These are phyloP conservation scores for Apteryx mantelli DNA, from an alignment of 2,113 vertebrate genomes.

Conservation along the genomic window DNA sequence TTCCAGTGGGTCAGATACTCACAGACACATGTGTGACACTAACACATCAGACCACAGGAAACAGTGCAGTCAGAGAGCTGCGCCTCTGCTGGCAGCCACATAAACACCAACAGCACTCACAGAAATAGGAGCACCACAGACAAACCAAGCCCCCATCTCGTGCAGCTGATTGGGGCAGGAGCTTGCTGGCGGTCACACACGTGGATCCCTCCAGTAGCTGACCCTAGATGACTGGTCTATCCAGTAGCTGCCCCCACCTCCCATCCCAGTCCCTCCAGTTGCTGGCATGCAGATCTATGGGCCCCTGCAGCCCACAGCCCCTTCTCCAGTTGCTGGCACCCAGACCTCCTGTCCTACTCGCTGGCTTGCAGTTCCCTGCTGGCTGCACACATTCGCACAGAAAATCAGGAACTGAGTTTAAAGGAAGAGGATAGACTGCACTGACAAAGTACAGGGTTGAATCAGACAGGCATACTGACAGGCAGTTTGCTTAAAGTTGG, in stretches of 20 bases:
- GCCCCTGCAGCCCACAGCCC: fast-evolving
- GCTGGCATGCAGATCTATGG: fast-evolving
- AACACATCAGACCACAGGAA: background rate
- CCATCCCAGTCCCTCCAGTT: background rate
- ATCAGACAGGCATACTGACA: background rate
- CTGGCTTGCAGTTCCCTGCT: background rate
- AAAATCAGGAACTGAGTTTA: background rate
- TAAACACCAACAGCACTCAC: background rate
- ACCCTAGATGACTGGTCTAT: background rate
- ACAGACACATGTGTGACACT: background rate
- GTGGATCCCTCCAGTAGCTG: background rate
- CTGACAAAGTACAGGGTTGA: background rate
- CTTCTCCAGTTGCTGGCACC: background rate
- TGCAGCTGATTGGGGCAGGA: background rate
- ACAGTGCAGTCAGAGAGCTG: fast-evolving
- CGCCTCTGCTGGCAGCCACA: background rate
- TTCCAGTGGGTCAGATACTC: background rate
- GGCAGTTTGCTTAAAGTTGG: background rate
- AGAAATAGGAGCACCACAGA: background rate
- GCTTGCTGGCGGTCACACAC: background rate
- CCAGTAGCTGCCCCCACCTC: background rate
- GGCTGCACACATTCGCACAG: background rate
- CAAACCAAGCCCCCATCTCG: fast-evolving
- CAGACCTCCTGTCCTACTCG: fast-evolving
- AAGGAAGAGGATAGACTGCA: background rate